Evolutionary conservation across 2,113 vertebrate genomes (phyloP).

Genomic region (Nesogale talazaci): DNA sequence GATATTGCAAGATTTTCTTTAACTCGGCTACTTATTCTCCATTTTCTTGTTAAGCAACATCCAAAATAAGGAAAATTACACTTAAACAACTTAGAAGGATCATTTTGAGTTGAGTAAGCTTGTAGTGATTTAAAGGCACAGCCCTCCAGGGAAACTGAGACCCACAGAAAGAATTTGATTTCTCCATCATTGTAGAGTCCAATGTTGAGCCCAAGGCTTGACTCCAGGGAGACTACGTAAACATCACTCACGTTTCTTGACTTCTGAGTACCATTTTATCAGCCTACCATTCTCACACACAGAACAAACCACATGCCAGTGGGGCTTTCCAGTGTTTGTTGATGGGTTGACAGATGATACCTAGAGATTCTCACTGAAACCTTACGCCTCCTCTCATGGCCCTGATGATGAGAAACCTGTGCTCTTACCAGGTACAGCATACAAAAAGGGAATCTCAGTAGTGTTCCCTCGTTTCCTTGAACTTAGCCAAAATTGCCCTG

Average conservation of each 20-base stretch:
- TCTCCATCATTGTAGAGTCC: neutral
- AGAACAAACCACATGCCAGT: neutral
- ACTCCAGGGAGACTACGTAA: neutral
- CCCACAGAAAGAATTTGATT: neutral
- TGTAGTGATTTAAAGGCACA: neutral
- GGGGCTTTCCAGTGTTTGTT: slow-evolving; percentile 64
- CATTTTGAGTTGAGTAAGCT: neutral
- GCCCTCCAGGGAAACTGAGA: neutral
- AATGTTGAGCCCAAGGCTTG: slow-evolving; percentile 13
- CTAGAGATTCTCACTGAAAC: slow-evolving; percentile 8
- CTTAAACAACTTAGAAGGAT: neutral
- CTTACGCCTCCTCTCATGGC: neutral
- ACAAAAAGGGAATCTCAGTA: neutral
- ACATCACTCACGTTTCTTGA: slow-evolving; percentile 53
- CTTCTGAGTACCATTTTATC: slow-evolving; percentile 15
- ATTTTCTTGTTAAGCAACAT: slow-evolving; percentile 5
- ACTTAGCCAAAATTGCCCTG: neutral
- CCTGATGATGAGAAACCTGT: fast-evolving
- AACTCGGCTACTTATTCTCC: neutral
- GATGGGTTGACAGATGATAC: neutral
- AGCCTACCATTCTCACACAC: slow-evolving; percentile 51
- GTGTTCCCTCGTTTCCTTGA: neutral
- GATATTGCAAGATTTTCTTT: neutral
- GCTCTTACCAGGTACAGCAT: neutral
- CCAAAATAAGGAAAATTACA: slow-evolving; percentile 9